phyloP scores from a whole-genome alignment of 2,888 invertebrate genomes.

The Drosophila infuscata region DNA sequence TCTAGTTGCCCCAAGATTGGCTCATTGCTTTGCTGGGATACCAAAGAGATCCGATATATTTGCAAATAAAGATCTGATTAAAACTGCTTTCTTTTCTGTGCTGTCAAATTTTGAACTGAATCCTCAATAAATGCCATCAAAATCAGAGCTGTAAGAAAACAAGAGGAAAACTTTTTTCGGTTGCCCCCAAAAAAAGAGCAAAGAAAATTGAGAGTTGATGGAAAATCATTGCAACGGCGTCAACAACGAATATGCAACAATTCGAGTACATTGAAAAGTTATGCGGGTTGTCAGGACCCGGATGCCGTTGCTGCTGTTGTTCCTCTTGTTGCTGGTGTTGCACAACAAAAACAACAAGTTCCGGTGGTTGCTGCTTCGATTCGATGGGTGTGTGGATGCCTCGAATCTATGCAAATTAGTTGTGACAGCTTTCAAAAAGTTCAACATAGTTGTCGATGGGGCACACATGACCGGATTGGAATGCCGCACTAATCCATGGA shows the following conservation, averaged over 20 bases:
- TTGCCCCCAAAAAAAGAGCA: neutral
- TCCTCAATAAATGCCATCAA: neutral
- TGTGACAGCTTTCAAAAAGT: conserved; percentile 79
- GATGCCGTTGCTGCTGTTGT: neutral
- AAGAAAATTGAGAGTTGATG: neutral
- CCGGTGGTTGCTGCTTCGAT: conserved; percentile 5
- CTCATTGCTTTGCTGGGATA: neutral
- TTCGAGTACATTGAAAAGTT: conserved; percentile 21
- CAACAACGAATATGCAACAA: conserved; percentile 40
- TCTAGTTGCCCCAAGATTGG: neutral
- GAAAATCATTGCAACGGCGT: conserved; percentile 49
- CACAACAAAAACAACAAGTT: neutral
- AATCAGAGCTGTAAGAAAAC: neutral
- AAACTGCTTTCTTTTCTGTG: too few species aligned
- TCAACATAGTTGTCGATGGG: conserved; percentile 73
- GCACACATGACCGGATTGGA: conserved; percentile 1
- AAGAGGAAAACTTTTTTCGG: neutral
- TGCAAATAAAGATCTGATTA: too few species aligned
- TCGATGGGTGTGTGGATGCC: conserved; percentile 7
- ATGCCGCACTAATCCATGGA: conserved; percentile 49
- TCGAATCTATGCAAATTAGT: conserved; percentile 73
- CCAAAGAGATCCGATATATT: too few species aligned
- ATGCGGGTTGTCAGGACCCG: conserved; percentile 3
- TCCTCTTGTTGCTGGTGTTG: conserved; percentile 2
- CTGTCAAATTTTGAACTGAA: neutral